These are phyloP conservation scores for Holcopasites calliopsidis DNA, from an alignment of 1,140 invertebrate species.

Conservation along the genomic window DNA sequence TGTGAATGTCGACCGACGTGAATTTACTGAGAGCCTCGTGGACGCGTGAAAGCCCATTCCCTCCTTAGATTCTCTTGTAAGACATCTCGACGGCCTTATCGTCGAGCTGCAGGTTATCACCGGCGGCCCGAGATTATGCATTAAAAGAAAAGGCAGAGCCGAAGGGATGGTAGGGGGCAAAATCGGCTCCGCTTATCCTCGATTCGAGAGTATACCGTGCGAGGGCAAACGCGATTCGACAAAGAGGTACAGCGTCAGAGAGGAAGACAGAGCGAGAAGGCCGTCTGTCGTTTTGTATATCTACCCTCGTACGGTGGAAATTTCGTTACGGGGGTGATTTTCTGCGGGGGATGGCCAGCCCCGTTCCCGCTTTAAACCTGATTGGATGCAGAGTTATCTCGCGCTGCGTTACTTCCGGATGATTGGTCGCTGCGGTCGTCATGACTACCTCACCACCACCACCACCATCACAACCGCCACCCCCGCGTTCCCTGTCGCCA, in stretches of 20 bases:
- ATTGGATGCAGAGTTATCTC: slow-evolving; percentile 81
- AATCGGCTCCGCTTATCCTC: slow-evolving; percentile 41
- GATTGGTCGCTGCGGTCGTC: slow-evolving; percentile 80
- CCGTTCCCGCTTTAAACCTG: slow-evolving; percentile 77
- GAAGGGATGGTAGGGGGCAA: slow-evolving; percentile 39
- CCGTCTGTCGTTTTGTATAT: slow-evolving; percentile 67
- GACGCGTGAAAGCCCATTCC: background rate
- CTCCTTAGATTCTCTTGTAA: no score
- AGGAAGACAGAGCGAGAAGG: slow-evolving; percentile 31
- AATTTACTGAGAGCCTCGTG: slow-evolving; percentile 50
- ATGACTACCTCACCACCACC: slow-evolving; percentile 78
- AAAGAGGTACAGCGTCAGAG: background rate
- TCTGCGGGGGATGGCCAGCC: slow-evolving; percentile 69
- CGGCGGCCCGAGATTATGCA: slow-evolving; percentile 54
- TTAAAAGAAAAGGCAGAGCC: slow-evolving; percentile 50
- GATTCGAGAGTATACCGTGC: slow-evolving; percentile 13
- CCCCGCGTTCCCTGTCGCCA: slow-evolving; percentile 37
- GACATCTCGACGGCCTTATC: slow-evolving; percentile 43
- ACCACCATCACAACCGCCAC: slow-evolving; percentile 59
- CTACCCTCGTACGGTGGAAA: slow-evolving; percentile 66
- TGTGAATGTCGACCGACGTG: slow-evolving; percentile 52
- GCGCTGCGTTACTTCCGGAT: slow-evolving; percentile 80
- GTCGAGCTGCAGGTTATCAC: slow-evolving; percentile 53
- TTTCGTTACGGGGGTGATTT: slow-evolving; percentile 67
- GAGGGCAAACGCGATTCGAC: slow-evolving; percentile 5